Evolutionary conservation across 2,113 vertebrate genomes (phyloP).

Genomic region (Aspiorhynchus laticeps): DNA sequence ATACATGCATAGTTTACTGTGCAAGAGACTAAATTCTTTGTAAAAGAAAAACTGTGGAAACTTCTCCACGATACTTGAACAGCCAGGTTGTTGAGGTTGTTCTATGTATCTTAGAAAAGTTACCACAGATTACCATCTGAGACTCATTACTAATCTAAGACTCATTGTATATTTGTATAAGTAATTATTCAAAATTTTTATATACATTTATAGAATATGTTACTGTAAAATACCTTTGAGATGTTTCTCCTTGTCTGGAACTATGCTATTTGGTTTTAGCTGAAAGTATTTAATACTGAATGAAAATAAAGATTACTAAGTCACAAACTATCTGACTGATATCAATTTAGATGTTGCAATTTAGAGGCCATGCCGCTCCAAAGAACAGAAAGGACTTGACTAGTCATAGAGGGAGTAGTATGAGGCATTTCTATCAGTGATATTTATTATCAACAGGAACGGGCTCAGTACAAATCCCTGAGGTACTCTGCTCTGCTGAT

Average conservation of each 20-base stretch:
- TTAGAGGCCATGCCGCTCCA: neutral
- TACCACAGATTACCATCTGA: neutral
- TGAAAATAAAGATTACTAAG: neutral
- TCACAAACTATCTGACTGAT: neutral
- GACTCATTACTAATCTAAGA: too few species aligned
- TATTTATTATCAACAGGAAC: slow-evolving; percentile 13
- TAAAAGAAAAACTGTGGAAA: neutral
- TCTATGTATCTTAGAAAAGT: neutral
- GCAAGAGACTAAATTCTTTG: neutral
- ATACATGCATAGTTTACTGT: neutral
- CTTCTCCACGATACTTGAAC: neutral
- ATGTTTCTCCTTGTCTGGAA: neutral
- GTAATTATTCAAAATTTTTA: too few species aligned
- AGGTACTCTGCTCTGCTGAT: neutral
- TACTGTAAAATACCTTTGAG: neutral
- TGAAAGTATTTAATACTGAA: neutral
- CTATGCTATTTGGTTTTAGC: neutral
- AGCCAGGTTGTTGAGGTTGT: neutral
- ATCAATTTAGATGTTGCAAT: neutral
- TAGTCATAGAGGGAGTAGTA: neutral
- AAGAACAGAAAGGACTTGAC: neutral
- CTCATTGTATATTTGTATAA: too few species aligned
- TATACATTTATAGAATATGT: too few species aligned
- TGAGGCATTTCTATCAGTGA: neutral
- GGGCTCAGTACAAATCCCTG: neutral